phyloP scores from a whole-genome alignment of 2,888 invertebrate species.

The Smittia sp. region DNA sequence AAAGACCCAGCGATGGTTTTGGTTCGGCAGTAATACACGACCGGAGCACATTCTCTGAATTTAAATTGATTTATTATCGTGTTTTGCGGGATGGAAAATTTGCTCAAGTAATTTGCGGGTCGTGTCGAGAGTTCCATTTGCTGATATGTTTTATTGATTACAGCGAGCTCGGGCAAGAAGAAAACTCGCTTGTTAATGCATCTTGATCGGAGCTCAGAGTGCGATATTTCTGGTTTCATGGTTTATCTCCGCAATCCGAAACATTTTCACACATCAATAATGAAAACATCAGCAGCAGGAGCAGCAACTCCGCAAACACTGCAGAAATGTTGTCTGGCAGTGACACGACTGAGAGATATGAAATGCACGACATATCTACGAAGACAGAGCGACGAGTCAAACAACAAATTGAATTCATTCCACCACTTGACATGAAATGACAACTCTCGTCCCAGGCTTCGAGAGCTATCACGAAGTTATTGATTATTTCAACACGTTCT shows the following conservation, averaged over 20 bases:
- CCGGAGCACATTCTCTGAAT: not conserved
- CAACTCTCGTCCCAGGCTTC: too few species aligned
- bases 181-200: not conserved
- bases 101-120: conserved; percentile 28
- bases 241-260: not conserved
- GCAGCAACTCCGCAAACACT: not conserved
- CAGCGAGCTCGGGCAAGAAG: not conserved
- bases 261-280: not conserved
- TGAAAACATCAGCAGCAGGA: not conserved
- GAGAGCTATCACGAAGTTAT: too few species aligned
- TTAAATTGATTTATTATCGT: conserved; percentile 35
- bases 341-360: not conserved
- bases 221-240: not conserved
- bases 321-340: conserved; percentile 1
- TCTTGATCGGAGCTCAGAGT: not conserved
- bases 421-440: not conserved
- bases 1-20: not conserved
- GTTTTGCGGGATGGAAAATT: conserved; percentile 1
- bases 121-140: not conserved
- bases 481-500: not conserved
- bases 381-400: not conserved
- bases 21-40: not conserved
- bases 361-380: not conserved
- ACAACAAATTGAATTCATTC: not conserved
- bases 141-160: conserved; percentile 11